A percentile compares a stretch with the other conserved stretches of the same genome.
These are phyloP conservation scores for Paradoxurus hermaphroditus DNA, from an alignment of 2,113 vertebrate species.

Conservation along the genomic window DNA sequence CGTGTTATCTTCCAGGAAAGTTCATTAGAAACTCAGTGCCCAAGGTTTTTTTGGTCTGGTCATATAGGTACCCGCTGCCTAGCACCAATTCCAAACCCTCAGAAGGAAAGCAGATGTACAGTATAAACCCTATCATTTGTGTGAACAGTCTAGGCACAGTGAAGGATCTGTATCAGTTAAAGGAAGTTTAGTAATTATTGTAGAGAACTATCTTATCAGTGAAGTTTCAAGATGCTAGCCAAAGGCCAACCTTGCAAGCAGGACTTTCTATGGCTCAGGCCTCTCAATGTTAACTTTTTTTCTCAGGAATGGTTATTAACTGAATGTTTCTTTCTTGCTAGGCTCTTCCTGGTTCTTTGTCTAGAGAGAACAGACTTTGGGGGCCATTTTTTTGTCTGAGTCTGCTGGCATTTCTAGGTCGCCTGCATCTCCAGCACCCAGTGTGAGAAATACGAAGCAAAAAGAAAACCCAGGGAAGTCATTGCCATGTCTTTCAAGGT, in stretches of 20 bases:
- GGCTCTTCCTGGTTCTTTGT: neutral
- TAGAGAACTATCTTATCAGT: neutral
- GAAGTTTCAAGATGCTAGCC: neutral
- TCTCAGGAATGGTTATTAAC: neutral
- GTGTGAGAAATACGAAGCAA: neutral
- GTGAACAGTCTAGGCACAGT: neutral
- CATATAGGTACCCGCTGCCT: neutral
- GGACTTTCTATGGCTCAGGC: neutral
- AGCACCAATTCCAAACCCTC: neutral
- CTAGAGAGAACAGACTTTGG: neutral
- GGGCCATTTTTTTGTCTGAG: neutral
- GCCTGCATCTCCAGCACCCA: neutral
- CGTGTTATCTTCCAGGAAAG: neutral
- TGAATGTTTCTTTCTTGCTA: conserved; percentile 1
- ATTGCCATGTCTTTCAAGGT: neutral
- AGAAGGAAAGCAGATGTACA: neutral
- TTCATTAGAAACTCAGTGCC: neutral
- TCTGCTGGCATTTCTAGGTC: neutral
- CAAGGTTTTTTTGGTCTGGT: neutral
- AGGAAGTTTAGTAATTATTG: neutral
- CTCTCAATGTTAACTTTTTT: neutral
- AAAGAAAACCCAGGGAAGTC: neutral
- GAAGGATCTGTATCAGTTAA: neutral
- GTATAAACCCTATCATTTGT: neutral
- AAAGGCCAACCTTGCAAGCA: neutral